Evolutionary conservation across 2,888 invertebrate species (phyloP).

Genomic region (Idaea dimidiata): DNA sequence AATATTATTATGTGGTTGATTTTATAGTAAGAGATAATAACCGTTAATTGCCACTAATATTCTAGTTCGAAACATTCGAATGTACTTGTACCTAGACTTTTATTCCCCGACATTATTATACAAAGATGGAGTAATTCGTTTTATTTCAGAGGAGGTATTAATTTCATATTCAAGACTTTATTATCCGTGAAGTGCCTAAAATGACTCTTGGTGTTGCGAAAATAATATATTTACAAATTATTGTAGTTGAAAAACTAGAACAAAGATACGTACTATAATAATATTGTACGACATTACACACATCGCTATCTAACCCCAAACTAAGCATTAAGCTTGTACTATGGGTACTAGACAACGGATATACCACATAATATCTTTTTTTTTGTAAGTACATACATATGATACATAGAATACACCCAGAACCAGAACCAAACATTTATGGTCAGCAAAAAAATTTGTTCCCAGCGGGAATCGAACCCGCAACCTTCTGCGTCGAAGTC

Average conservation of each 20-base stretch:
- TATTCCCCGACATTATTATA: constrained; percentile 3
- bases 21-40: background rate
- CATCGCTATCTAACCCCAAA: no score
- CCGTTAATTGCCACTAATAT: background rate
- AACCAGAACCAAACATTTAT: no score
- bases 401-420: no score
- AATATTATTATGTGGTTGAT: background rate
- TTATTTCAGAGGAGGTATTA: constrained; percentile 14
- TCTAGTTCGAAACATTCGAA: background rate
- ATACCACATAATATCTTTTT: no score
- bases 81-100: background rate
- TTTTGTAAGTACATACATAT: no score
- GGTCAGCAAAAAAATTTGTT: no score
- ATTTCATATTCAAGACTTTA: constrained; percentile 21
- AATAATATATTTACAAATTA: background rate
- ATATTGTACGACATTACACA: no score
- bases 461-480: no score
- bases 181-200: constrained; percentile 14
- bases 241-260: background rate
- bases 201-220: constrained; percentile 6
- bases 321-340: no score
- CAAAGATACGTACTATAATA: no score
- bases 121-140: constrained; percentile 12
- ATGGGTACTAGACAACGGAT: no score
- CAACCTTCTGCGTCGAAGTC: no score